phyloP scores from a whole-genome alignment of 2,888 invertebrate genomes.

The Mythimna albipuncta region DNA sequence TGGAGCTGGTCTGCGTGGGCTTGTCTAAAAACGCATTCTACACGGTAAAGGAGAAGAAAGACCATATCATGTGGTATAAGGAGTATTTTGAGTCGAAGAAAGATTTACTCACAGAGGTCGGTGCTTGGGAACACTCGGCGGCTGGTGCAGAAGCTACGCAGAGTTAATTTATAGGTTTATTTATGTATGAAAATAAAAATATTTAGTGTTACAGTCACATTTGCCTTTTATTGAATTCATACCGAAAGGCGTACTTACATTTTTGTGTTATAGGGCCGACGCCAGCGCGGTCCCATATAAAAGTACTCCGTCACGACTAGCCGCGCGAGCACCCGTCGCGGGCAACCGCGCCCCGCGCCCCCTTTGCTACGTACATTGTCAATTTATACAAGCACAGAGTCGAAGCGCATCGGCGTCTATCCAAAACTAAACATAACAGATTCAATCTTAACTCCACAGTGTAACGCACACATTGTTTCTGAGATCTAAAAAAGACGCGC shows the following conservation, averaged over 20 bases:
- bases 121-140: conserved; percentile 87
- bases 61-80: conserved; percentile 97
- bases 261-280: neutral
- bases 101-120: conserved; percentile 92
- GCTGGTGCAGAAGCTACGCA: conserved; percentile 66
- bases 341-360: too few relatives aligned
- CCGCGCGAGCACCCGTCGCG: too few relatives aligned
- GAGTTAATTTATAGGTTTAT: conserved; percentile 56
- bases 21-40: conserved; percentile 98
- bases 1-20: conserved; percentile 98
- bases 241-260: neutral
- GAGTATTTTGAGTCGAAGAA: conserved; percentile 96
- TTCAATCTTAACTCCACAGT: too few relatives aligned
- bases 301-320: too few relatives aligned
- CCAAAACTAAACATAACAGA: too few relatives aligned
- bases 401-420: too few relatives aligned
- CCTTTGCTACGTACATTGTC: too few relatives aligned
- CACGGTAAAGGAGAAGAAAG: conserved; percentile 96
- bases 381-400: too few relatives aligned
- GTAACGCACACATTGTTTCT: too few relatives aligned
- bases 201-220: conserved; percentile 52
- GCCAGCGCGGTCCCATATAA: too few relatives aligned
- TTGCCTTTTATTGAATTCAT: conserved; percentile 15
- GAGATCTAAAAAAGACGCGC: too few relatives aligned
- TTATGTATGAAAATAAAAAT: conserved; percentile 52